phyloP scores from a whole-genome alignment of 1,140 invertebrate genomes.

The Plectrocnemia conspersa region DNA sequence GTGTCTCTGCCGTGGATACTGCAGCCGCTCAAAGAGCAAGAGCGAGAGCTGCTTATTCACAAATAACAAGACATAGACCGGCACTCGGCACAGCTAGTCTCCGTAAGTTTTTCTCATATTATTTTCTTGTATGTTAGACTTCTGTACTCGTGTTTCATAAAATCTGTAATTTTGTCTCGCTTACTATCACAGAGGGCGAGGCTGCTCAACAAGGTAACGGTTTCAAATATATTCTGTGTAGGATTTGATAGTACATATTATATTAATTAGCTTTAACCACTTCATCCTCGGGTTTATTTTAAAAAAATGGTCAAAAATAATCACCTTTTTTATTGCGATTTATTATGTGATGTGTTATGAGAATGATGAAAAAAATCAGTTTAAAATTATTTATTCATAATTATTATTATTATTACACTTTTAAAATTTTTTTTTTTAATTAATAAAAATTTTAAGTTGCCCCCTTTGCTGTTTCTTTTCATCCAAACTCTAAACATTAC shows the following conservation, averaged over 20 bases:
- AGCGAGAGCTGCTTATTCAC: constrained; percentile 72
- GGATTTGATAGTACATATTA: constrained; percentile 8
- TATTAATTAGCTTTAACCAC: too few species aligned
- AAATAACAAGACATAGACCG: constrained; percentile 67
- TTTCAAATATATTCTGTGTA: constrained; percentile 5
- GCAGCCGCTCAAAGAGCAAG: constrained; percentile 82
- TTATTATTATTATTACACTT: constrained; percentile 13
- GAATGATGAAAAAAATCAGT: too few species aligned
- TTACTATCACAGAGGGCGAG: constrained; percentile 51
- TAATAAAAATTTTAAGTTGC: constrained; percentile 7
- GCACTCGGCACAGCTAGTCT: constrained; percentile 65
- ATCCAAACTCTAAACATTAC: too few species aligned
- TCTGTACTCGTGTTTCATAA: too few species aligned
- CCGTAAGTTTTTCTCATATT: constrained; percentile 56
- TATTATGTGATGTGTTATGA: too few species aligned
- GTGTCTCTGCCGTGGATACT: constrained; percentile 89
- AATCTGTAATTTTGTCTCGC: constrained; percentile 37
- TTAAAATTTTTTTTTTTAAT: constrained; percentile 15
- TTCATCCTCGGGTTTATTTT: too few species aligned
- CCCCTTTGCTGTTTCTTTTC: too few species aligned
- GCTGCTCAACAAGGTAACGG: constrained; percentile 53
- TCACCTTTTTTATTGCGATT: too few species aligned
- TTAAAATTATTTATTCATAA: too few species aligned
- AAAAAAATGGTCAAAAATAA: too few species aligned
- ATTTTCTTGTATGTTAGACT: background rate